Evolutionary conservation across 2,113 vertebrate genomes (phyloP), one percentile per base, ranked within the genome.

Genomic region (Pseudorectes ferrugineus): DNA sequence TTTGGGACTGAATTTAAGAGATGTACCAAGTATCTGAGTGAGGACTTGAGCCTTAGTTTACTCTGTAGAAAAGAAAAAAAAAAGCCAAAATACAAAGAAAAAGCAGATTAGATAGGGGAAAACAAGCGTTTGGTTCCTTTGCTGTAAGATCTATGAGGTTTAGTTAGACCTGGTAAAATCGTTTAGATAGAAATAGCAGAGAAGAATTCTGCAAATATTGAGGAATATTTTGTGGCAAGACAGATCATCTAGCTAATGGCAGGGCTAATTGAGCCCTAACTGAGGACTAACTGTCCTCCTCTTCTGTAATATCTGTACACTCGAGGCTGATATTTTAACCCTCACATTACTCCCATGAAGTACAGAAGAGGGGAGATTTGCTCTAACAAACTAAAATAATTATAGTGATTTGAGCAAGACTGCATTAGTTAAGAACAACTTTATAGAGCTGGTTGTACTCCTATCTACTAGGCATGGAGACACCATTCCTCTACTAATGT

Each of bases 11-110:
- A 43, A 90, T 91, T 90, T 86, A 48, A 42, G 18, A 38, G 6
- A 43, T 46, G 1, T 45, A 63, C 0, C 0, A 31, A 61, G 8
- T 51, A 43, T 48, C 23, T 63, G 31, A 9, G 33, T 36, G 13
- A 51, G 16, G 10, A 66, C 14, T 65, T 68, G 11, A 92, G 12
- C 6, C 31, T 89, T 35, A 76, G 3, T 31, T 67, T 85, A 71
- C 17, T 29, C 20, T 62, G 11, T 29, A 46, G 63, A 5, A 61
- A 88, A 71, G 42, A 61, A 88, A 67, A 46, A 63, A 88, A 48
- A 5, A 19, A 57, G 2, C 1, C 7, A 58, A 95, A 74, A 77
- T 12, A n/a, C 3, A 63, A 67, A 68, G 8, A 49, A 70, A 71
- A 87, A 31, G 2, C 26, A 46, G 14, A 21, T 49, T 72, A 66